These are phyloP conservation scores for Sebastiscus albofasciatus DNA, from an alignment of 2,797 vertebrate species.

Conservation along the genomic window DNA sequence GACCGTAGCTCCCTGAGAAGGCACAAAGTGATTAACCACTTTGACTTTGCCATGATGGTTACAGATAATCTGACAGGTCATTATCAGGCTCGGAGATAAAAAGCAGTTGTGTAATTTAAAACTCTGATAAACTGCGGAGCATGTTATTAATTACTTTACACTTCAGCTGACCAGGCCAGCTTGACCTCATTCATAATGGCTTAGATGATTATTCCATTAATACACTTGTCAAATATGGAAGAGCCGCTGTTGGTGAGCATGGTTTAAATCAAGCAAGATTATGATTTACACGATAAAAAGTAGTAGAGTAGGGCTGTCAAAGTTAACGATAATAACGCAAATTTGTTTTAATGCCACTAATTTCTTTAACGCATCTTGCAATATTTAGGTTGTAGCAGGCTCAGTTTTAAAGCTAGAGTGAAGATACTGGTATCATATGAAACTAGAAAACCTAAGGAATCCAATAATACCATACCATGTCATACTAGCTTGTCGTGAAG, in stretches of 20 bases:
- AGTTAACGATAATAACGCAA: too few relatives aligned
- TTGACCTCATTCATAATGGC: constrained; percentile 54
- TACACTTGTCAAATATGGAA: constrained; percentile 38
- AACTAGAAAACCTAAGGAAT: too few relatives aligned
- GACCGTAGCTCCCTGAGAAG: neutral
- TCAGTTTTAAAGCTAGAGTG: too few relatives aligned
- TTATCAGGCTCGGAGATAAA: constrained; percentile 17
- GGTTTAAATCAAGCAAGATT: constrained; percentile 7
- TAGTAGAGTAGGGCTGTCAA: too few relatives aligned
- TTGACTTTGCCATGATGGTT: neutral
- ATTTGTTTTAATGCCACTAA: too few relatives aligned
- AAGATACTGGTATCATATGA: too few relatives aligned
- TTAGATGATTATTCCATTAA: constrained; percentile 52
- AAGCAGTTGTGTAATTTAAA: constrained; percentile 44
- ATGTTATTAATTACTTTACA: constrained; percentile 55
- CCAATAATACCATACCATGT: too few relatives aligned
- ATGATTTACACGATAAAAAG: constrained; percentile 13
- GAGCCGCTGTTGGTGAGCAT: neutral
- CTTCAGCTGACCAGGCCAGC: constrained; percentile 30
- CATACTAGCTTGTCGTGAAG: too few relatives aligned
- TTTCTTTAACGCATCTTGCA: too few relatives aligned
- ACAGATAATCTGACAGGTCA: constrained; percentile 26
- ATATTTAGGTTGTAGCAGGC: too few relatives aligned
- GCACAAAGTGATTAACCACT: constrained; percentile 9
- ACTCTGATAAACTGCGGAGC: constrained; percentile 35